These are phyloP conservation scores for Sus cebifrons DNA, from an alignment of 2,797 vertebrate species.

Conservation along the genomic window DNA sequence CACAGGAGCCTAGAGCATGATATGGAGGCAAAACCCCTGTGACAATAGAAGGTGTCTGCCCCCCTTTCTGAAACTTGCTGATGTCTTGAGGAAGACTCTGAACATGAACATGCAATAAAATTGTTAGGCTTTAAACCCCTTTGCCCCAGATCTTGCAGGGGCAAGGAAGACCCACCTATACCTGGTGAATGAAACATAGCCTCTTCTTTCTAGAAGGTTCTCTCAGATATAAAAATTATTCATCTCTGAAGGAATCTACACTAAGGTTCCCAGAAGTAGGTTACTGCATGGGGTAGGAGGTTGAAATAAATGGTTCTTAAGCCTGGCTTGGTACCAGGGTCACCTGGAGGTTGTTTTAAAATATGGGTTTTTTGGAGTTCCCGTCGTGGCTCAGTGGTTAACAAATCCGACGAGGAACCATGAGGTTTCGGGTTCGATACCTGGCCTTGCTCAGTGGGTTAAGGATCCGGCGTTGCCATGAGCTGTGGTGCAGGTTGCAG, in stretches of 20 bases:
- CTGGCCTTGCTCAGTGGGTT: no score
- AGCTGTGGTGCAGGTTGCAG: no score
- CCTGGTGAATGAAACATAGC: background rate
- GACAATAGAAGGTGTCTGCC: background rate
- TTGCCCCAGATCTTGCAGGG: background rate
- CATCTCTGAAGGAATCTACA: background rate
- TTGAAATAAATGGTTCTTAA: background rate
- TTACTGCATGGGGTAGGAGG: background rate
- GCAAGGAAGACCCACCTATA: background rate
- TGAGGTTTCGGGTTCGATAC: no score
- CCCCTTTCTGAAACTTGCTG: background rate
- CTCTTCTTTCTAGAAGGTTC: constrained; percentile 25
- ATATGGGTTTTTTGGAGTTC: background rate
- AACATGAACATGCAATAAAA: background rate
- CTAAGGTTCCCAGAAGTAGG: background rate
- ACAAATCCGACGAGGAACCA: no score
- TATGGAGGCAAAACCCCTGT: no score
- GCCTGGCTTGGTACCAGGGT: background rate
- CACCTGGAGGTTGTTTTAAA: background rate
- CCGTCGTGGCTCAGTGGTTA: no score
- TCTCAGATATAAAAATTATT: background rate
- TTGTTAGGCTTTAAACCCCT: background rate
- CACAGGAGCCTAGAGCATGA: background rate
- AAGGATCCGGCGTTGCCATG: no score
- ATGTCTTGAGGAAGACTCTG: background rate